These are phyloP conservation scores for Hybognathus amarus DNA, from an alignment of 2,797 vertebrate species.

Conservation along the genomic window DNA sequence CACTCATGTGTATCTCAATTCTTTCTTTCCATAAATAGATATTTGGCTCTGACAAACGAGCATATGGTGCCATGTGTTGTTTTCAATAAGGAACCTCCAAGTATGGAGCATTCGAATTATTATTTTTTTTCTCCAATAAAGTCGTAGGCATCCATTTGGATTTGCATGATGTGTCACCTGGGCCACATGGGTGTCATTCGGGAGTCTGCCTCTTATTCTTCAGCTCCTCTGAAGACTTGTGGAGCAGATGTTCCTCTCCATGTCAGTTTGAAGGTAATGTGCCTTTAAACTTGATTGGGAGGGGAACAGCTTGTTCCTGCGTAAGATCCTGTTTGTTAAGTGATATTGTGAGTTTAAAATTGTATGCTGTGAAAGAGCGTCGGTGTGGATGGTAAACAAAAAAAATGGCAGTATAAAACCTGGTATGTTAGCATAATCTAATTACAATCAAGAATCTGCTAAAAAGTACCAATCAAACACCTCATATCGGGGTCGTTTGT, in stretches of 20 bases:
- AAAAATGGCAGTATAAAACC: slow-evolving; percentile 12
- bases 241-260: slow-evolving; percentile 70
- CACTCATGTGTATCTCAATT: slow-evolving; percentile 24
- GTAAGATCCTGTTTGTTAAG: slow-evolving; percentile 52
- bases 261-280: slow-evolving; percentile 66
- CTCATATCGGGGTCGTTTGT: neutral
- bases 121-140: slow-evolving; percentile 62
- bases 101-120: slow-evolving; percentile 67
- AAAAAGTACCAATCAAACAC: slow-evolving; percentile 11
- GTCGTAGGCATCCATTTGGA: slow-evolving; percentile 70
- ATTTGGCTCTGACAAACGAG: slow-evolving; percentile 57
- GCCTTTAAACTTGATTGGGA: slow-evolving; percentile 69
- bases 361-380: slow-evolving; percentile 5
- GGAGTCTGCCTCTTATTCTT: slow-evolving; percentile 58
- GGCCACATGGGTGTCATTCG: slow-evolving; percentile 64
- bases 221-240: slow-evolving; percentile 59
- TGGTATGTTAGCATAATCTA: slow-evolving; percentile 7
- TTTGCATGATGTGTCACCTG: slow-evolving; percentile 71
- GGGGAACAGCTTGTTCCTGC: slow-evolving; percentile 65
- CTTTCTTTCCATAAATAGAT: slow-evolving; percentile 40
- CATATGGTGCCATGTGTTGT: slow-evolving; percentile 77
- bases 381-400: slow-evolving; percentile 26
- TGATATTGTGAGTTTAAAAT: slow-evolving; percentile 29
- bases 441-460: slow-evolving; percentile 31
- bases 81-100: slow-evolving; percentile 69